Conservation (phyloP, 2,888 invertebrate species). For the Apamea epomidion region DNA sequence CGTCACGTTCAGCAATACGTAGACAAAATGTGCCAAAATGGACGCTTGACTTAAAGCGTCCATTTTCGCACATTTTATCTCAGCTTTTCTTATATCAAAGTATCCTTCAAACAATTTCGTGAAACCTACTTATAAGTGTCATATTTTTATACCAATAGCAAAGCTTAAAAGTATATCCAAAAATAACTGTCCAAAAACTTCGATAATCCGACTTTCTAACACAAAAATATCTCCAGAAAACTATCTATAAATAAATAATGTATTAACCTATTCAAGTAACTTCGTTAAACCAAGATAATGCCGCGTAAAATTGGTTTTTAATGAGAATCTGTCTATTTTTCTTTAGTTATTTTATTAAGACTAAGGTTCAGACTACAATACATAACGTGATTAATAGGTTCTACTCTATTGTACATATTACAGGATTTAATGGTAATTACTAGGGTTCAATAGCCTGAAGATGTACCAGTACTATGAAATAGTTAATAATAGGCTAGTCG, state of each 20-base stretch:
- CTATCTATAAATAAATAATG: background rate
- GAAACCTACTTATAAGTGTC: too few relatives aligned
- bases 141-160: too few relatives aligned
- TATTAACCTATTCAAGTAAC: conserved; percentile 4
- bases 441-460: background rate
- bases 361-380: background rate
- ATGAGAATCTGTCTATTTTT: background rate
- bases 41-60: too few relatives aligned
- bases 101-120: background rate
- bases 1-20: background rate
- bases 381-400: conserved; percentile 5
- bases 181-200: conserved; percentile 9
- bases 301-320: background rate
- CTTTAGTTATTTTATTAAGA: background rate
- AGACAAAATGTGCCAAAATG: background rate
- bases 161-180: background rate
- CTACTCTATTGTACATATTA: conserved; percentile 7
- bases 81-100: background rate
- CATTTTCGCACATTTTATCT: too few relatives aligned
- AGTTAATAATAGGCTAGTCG: background rate
- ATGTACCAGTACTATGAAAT: background rate
- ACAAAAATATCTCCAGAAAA: conserved; percentile 1
- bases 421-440: conserved; percentile 6
- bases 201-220: background rate
- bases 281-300: background rate